Evolutionary conservation across 2,113 vertebrate species (phyloP).

Genomic region (Lophotis ruficrista): DNA sequence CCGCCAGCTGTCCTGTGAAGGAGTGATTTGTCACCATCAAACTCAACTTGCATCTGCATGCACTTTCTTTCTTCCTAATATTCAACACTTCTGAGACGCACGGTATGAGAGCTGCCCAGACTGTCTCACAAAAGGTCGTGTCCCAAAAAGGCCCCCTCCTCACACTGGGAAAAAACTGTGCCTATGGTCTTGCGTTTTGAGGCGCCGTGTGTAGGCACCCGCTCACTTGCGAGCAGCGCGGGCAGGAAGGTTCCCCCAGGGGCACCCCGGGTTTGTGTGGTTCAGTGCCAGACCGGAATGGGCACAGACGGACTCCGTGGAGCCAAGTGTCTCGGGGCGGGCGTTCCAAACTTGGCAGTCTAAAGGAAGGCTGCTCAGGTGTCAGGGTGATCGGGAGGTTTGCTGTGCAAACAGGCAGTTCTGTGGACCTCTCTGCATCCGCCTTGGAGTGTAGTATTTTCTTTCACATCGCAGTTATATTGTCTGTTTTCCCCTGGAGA

Average conservation of each 20-base stretch:
- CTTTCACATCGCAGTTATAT: neutral
- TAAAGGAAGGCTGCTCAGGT: neutral
- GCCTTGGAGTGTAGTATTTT: neutral
- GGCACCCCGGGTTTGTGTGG: neutral
- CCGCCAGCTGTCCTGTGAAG: neutral
- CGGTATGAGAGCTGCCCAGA: neutral
- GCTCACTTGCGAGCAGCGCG: neutral
- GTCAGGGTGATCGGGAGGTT: neutral
- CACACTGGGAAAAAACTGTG: neutral
- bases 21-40: neutral
- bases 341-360: neutral
- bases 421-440: neutral
- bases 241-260: neutral
- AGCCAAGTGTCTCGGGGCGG: neutral
- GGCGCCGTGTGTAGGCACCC: neutral
- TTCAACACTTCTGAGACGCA: accelerated
- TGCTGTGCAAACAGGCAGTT: neutral
- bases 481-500: neutral
- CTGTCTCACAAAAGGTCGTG: neutral
- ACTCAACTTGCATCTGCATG: neutral
- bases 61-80: neutral
- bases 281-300: neutral
- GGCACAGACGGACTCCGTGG: neutral
- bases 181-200: neutral
- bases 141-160: neutral